Percentiles rank a stretch among this genome's conserved stretches.
Evolutionary conservation across 2,888 invertebrate genomes (phyloP).

Genomic region (Antheraea yamamai): DNA sequence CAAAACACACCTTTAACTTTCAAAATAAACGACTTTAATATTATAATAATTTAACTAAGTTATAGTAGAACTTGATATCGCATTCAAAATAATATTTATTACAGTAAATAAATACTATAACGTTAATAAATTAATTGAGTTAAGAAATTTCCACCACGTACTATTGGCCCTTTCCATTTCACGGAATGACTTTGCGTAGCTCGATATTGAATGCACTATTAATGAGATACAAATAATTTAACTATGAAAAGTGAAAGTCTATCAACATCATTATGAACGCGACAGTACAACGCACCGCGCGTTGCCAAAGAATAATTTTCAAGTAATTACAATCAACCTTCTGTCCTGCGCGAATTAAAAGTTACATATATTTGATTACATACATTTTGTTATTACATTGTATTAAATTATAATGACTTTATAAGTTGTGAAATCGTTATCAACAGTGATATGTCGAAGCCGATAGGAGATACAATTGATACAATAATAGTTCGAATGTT

Average conservation of each 20-base stretch:
- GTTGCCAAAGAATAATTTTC: constrained; percentile 66
- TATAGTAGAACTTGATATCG: too few relatives aligned
- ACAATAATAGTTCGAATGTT: neutral
- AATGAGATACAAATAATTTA: neutral
- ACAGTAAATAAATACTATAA: too few relatives aligned
- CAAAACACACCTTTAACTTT: too few relatives aligned
- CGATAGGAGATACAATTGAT: neutral
- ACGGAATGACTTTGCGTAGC: too few relatives aligned
- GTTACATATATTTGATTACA: constrained; percentile 9
- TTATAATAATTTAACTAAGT: too few relatives aligned
- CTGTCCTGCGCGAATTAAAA: constrained; percentile 49
- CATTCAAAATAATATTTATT: too few relatives aligned
- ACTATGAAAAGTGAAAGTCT: constrained; percentile 22
- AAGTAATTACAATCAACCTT: constrained; percentile 64
- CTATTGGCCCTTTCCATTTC: too few relatives aligned
- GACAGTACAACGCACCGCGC: constrained; percentile 40
- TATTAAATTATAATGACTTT: neutral
- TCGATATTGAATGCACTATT: neutral
- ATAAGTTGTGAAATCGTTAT: constrained; percentile 1
- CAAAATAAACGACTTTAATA: too few relatives aligned
- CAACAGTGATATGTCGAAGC: neutral
- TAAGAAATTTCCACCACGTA: too few relatives aligned
- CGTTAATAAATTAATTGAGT: too few relatives aligned
- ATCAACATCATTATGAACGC: constrained; percentile 26
- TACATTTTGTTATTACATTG: constrained; percentile 2